Evolutionary conservation across 2,888 invertebrate genomes (phyloP).

Genomic region (Nephrotoma flavescens): DNA sequence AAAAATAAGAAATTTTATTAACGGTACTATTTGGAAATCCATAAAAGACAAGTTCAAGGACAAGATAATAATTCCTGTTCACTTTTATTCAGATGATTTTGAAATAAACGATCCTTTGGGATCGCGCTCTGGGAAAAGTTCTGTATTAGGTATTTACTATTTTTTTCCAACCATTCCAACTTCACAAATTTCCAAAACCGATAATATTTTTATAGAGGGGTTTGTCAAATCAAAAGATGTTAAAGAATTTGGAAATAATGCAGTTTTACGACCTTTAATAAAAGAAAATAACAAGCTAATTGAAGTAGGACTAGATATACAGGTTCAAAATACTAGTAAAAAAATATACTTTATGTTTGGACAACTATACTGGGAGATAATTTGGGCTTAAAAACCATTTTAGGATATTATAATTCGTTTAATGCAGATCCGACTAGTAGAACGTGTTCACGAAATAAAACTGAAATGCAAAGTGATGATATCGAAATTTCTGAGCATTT

Average conservation of each 20-base stretch:
- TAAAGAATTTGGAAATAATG: background rate
- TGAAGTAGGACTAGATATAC: too few relatives aligned
- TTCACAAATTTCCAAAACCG: background rate
- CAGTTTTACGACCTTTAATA: background rate
- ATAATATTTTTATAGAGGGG: background rate
- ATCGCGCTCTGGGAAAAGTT: background rate
- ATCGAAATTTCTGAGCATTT: too few relatives aligned
- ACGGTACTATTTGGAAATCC: background rate
- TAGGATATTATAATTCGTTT: too few relatives aligned
- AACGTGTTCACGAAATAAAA: too few relatives aligned
- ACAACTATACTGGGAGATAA: too few relatives aligned
- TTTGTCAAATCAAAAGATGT: background rate
- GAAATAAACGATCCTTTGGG: background rate
- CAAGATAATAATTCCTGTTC: background rate
- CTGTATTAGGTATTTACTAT: background rate
- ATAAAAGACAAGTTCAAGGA: background rate
- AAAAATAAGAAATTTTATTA: background rate
- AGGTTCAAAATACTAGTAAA: too few relatives aligned
- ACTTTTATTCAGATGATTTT: background rate
- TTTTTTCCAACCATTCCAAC: background rate
- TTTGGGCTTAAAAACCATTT: too few relatives aligned
- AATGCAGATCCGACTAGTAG: too few relatives aligned
- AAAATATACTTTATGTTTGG: too few relatives aligned
- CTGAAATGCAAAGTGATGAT: too few relatives aligned
- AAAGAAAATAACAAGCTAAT: background rate